Base-by-base conservation (phyloP, 2,888 invertebrate species). In the Cephus nigrinus region DNA sequence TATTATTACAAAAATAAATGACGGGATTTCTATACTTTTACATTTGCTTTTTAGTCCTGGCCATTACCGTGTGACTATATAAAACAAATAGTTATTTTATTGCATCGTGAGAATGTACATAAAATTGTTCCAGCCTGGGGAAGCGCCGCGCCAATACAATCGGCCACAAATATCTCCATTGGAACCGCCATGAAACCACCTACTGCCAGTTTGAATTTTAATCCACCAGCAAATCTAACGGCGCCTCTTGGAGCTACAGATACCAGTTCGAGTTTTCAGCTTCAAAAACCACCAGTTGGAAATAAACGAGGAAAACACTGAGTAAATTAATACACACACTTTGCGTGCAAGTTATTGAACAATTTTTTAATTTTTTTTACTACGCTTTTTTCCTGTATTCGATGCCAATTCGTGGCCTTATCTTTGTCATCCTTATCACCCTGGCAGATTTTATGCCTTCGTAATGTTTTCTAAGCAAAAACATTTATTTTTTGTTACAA, bases 261-360 rank as follows among this genome's bases (percentile, higher is more conserved):
- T 79, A 78, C 88, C 9, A 88, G 81, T 79, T 88, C 91, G 30
- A 90, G 89, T 84, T 95, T 95, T 92, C 95, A 95, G 86, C 93
- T 96, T 71, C 95, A 95, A 91, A 95, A 95, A 86, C 96, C 96
- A 36, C 95, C 95, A 35, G 88, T 92, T 68, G 94, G 94, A 76
- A 93, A 93, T 80, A 96, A 96, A 90, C 92, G 95, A 81, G 95
- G 94, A 80, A 95, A 95, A 87, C 94, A 95, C 92, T 94, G 92
- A 94, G 78, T 78, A 79, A 78, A 55, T 1, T 55, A 23, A 55
- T 55, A 55, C 5, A 55, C 23, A 23, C 23, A 55, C 23, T 23
- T 23, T 55, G 55, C 55, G 23, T 55, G 55, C 23, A 55, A 55
- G 23, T 23, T 23, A 55, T 23, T 55, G 23, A 55, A 55, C 55